Percentiles rank a stretch among this genome's conserved stretches.
Evolutionary conservation across 2,113 vertebrate species (phyloP).

Genomic region (Gasterosteus nipponicus): DNA sequence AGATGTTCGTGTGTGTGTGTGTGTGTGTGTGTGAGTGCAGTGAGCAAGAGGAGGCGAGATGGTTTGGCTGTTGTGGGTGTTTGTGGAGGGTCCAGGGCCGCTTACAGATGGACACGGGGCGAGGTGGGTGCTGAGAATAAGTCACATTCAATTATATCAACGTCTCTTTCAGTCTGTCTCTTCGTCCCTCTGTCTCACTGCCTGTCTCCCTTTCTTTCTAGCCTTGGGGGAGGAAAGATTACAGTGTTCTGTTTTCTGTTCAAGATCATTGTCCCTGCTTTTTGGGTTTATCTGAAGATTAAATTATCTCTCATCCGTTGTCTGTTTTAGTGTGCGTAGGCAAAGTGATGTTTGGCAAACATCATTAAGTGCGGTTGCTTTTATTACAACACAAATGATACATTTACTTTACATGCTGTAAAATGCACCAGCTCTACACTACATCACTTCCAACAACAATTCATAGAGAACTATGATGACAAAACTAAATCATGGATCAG

Average conservation of each 20-base stretch:
- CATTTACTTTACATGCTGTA: neutral
- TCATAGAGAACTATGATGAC: neutral
- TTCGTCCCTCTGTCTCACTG: constrained; percentile 42
- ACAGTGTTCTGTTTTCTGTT: constrained; percentile 76
- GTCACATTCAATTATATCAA: constrained; percentile 85
- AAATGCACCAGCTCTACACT: neutral
- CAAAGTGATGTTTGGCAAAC: constrained; percentile 61
- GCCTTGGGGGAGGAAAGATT: constrained; percentile 64
- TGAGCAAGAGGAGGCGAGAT: constrained; percentile 18
- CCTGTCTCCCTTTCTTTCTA: constrained; percentile 48
- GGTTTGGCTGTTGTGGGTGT: constrained; percentile 58
- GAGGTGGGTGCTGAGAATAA: constrained; percentile 77
- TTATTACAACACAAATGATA: constrained; percentile 49
- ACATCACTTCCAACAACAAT: neutral
- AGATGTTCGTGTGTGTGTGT: constrained; percentile 77
- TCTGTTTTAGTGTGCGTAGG: constrained; percentile 59
- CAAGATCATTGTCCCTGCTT: constrained; percentile 73
- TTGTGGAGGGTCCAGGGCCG: constrained; percentile 66
- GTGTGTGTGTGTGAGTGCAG: constrained; percentile 26
- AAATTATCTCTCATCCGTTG: constrained; percentile 66
- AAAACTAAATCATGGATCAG: neutral
- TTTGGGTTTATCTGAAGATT: constrained; percentile 73
- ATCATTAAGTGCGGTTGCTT: constrained; percentile 42
- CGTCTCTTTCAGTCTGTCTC: constrained; percentile 77
- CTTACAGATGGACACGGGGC: constrained; percentile 78